A percentile compares a stretch with the other conserved stretches of the same genome.
Evolutionary conservation across 2,888 invertebrate genomes (phyloP).

Genomic region (Pediacus dermestoides): DNA sequence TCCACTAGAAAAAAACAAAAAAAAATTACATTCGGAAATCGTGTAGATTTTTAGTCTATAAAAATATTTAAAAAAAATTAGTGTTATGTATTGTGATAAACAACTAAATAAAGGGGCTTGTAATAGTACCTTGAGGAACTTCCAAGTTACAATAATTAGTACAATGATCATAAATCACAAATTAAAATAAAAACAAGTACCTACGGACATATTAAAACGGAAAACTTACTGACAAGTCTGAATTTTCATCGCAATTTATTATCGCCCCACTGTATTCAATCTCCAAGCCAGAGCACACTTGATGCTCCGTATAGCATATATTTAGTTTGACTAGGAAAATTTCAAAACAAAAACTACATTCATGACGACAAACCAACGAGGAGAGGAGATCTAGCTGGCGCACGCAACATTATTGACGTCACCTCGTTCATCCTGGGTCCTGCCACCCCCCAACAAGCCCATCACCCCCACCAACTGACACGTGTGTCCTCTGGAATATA

Average conservation of each 20-base stretch:
- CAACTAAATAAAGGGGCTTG: too few relatives aligned
- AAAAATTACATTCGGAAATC: conserved; percentile 1
- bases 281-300: too few relatives aligned
- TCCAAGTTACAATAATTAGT: too few relatives aligned
- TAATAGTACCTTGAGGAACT: too few relatives aligned
- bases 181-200: too few relatives aligned
- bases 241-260: not conserved
- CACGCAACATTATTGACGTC: conserved; percentile 37
- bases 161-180: too few relatives aligned
- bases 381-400: too few relatives aligned
- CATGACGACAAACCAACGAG: not conserved
- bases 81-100: too few relatives aligned
- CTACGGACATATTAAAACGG: too few relatives aligned
- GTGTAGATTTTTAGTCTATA: conserved; percentile 1
- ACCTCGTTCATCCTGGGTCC: conserved; percentile 26
- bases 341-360: not conserved
- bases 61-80: too few relatives aligned
- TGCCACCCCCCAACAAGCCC: conserved; percentile 17
- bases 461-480: conserved; percentile 21
- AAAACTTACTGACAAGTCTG: conserved; percentile 1
- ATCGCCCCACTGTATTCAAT: not conserved
- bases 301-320: too few relatives aligned
- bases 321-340: too few relatives aligned
- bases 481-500: conserved; percentile 36
- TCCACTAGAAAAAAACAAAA: conserved; percentile 61